These are phyloP conservation scores for Neodiprion virginianus DNA, from an alignment of 1,140 invertebrate species.

Conservation along the genomic window DNA sequence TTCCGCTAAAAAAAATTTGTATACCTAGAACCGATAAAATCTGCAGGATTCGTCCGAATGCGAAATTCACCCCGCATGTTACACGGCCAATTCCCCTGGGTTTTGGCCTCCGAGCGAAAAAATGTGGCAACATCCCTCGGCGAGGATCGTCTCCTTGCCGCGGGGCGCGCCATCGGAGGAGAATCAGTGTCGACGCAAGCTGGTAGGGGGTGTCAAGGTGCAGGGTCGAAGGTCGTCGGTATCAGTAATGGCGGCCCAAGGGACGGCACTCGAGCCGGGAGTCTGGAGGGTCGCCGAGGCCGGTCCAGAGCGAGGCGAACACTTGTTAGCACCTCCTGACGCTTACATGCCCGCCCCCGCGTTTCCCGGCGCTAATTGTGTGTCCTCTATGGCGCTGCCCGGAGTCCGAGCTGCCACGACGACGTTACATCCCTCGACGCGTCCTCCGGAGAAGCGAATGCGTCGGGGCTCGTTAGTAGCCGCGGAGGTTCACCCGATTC, in stretches of 20 bases:
- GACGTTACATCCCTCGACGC: neutral
- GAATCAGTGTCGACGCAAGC: too few relatives aligned
- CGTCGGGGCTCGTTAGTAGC: neutral
- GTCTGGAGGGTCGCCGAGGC: constrained; percentile 33
- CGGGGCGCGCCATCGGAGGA: too few relatives aligned
- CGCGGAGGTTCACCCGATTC: too few relatives aligned
- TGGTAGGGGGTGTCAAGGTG: constrained; percentile 26
- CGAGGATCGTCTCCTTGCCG: too few relatives aligned
- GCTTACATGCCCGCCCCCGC: neutral
- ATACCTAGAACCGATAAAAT: too few relatives aligned
- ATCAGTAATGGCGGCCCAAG: constrained; percentile 53
- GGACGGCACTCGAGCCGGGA: constrained; percentile 36
- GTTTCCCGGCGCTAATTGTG: constrained; percentile 1
- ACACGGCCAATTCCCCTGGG: too few relatives aligned
- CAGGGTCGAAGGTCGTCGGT: constrained; percentile 41
- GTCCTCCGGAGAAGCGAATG: neutral
- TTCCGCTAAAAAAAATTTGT: too few relatives aligned
- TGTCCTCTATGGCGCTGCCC: neutral
- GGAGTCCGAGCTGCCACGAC: too few relatives aligned
- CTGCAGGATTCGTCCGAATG: neutral
- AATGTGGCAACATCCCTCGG: too few relatives aligned
- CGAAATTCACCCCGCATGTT: neutral
- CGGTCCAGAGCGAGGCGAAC: constrained; percentile 30
- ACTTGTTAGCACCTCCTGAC: constrained; percentile 54
- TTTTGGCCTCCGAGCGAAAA: too few relatives aligned